A percentile compares a stretch with the other conserved stretches of the same genome.
Evolutionary conservation across 2,797 vertebrate species (phyloP).

Genomic region (Sylvia borin): DNA sequence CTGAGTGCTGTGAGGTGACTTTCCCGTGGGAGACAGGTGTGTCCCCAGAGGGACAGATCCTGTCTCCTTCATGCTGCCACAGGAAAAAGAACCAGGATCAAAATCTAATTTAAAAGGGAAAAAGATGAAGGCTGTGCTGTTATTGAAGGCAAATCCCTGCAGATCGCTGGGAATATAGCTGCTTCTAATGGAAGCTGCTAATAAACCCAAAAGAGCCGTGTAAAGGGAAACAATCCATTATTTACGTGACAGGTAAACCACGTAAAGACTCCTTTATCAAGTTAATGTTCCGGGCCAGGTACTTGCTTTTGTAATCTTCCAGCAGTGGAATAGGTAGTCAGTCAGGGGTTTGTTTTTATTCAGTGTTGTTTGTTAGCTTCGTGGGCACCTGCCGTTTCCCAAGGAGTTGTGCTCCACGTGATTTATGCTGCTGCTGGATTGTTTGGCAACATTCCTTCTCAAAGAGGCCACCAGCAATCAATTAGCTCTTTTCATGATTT

Average conservation of each 20-base stretch:
- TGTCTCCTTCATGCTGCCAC: neutral
- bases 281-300: neutral
- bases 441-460: slow-evolving; percentile 23
- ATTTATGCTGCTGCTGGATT: slow-evolving; percentile 3
- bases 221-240: slow-evolving; percentile 42
- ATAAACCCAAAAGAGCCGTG: neutral
- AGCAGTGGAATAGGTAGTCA: slow-evolving; percentile 26
- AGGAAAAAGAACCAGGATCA: neutral
- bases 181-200: slow-evolving; percentile 26
- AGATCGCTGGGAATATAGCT: neutral
- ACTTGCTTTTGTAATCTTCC: slow-evolving; percentile 22
- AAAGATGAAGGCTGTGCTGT: neutral
- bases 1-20: neutral
- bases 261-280: slow-evolving; percentile 31
- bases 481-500: slow-evolving; percentile 18
- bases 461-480: slow-evolving; percentile 23
- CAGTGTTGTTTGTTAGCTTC: slow-evolving; percentile 34
- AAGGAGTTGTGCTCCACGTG: neutral
- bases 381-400: slow-evolving; percentile 35
- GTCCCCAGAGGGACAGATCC: neutral
- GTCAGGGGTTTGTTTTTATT: neutral
- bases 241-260: slow-evolving; percentile 41
- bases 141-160: slow-evolving; percentile 20
- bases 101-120: slow-evolving; percentile 21
- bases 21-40: neutral